Evolutionary conservation across 2,113 vertebrate species (phyloP), one percentile per base, ranked within the genome.

Genomic region (Carassius auratus): DNA sequence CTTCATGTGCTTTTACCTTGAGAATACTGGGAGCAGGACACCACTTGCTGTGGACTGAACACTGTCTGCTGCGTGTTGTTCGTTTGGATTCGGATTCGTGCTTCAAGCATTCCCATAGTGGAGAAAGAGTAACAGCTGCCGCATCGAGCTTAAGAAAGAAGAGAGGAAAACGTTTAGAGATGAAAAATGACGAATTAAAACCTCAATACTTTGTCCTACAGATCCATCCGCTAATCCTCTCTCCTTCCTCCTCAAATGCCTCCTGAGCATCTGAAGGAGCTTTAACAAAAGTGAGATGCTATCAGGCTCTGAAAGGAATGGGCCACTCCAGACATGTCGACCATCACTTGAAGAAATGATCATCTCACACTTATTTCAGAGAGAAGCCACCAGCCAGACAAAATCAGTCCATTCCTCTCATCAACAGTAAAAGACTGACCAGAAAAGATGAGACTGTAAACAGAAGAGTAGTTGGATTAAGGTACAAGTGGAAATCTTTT

Each of bases 61-160:
- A 94, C 73, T 0, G 98, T 97, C 1, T 90, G 91, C 82, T 97
- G 94, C 0, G 93, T 95, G 90, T 97, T 98, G 91, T 97, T 98
- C 76, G 97, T 98, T 76, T 93, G 92, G 87, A 99, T 94, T 50
- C 97, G 95, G 86, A 99, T 90, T 48, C 98, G 95, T 71, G 98
- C 91, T 91, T 99, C 98, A 81, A 99, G 88, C 98, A 99, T 99
- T 55, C 93, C 97, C 97, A 98, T 94, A 8, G 97, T 92, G 73
- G 98, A 94, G 87, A 99, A 99, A 0, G 97, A 94, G 0, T 99
- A 99, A 90, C 98, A 99, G 93, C 97, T 99, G 8, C 98, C 98
- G 89, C 98, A 99, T 0, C 93, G 85, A 0, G 21, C 97, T 99
- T 73, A 13, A 66, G 30, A 75, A 12, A 83, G 26, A 26, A 26